Percentiles rank a stretch among this genome's conserved stretches.
Evolutionary conservation across 2,113 vertebrate genomes (phyloP).

Genomic region (Macaca fascicularis): T2T-MFA8v1.1 NC_088375.1:44921501-44922000

Average conservation of each 20-base stretch:
- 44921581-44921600: not conserved
- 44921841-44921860: not conserved
- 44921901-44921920: not conserved
- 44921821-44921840: not conserved
- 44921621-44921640: not conserved
- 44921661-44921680: not conserved
- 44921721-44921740: not conserved
- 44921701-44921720: not conserved
- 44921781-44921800: not conserved
- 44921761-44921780: not conserved
- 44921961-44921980: not conserved
- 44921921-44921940: not conserved
- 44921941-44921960: not conserved
- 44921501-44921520: not conserved
- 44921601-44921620: not conserved
- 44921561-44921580: slow-evolving; percentile 18
- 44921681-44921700: not conserved
- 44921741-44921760: not conserved
- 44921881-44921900: not conserved
- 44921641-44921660: not conserved
- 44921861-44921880: not conserved
- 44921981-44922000: not conserved
- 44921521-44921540: not conserved
- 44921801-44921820: not conserved
- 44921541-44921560: not conserved